A percentile compares a stretch with the other conserved stretches of the same genome.
Conservation (phyloP, 2,797 vertebrate genomes). For the Lutjanus argentimaculatus region DNA sequence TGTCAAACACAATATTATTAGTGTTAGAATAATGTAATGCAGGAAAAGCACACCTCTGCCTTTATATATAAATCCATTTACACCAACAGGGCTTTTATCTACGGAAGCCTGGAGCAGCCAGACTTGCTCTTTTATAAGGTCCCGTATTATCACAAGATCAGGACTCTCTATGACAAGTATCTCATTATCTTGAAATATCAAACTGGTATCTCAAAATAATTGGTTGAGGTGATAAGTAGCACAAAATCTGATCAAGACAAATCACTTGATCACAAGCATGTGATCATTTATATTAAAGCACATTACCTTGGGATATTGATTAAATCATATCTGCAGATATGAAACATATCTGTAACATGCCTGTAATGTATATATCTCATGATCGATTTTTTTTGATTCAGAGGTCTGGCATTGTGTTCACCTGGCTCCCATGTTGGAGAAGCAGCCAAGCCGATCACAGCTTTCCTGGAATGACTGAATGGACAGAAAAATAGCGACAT, state of each 20-base stretch:
- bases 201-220: neutral
- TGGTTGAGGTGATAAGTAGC: neutral
- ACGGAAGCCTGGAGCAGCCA: neutral
- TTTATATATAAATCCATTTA: neutral
- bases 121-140: neutral
- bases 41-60: neutral
- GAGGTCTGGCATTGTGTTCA: neutral
- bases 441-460: neutral
- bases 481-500: too few species aligned
- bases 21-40: conserved; percentile 27
- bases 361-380: neutral
- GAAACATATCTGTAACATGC: neutral
- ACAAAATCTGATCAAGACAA: neutral
- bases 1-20: conserved; percentile 25
- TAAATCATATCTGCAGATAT: conserved; percentile 1
- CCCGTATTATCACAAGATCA: neutral
- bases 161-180: neutral
- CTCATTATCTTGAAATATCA: neutral
- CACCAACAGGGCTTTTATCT: neutral
- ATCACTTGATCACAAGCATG: neutral
- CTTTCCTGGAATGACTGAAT: too few species aligned
- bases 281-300: neutral
- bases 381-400: neutral
- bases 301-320: neutral
- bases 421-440: neutral